A percentile compares a stretch with the other conserved stretches of the same genome.
Conservation (phyloP, 2,113 vertebrate species). For the Chionodraco myersi region DNA sequence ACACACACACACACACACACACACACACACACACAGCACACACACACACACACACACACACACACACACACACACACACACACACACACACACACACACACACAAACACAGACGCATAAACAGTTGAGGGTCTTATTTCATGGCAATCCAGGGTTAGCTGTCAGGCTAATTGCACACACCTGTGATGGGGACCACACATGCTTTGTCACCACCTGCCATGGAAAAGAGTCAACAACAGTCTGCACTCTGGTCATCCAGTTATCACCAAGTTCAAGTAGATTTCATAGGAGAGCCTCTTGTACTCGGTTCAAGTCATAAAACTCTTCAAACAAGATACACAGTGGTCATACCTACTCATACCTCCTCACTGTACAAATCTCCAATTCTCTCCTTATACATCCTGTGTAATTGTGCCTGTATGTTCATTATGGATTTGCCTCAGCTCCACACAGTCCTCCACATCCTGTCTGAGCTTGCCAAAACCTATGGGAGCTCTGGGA, state of each 20-base stretch:
- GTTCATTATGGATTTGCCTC: conserved; percentile 33
- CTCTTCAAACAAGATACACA: background rate
- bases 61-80: conserved; percentile 9
- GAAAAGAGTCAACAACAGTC: conserved; percentile 54
- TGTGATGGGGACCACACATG: conserved; percentile 80
- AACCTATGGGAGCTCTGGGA: conserved; percentile 41
- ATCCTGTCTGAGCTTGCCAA: conserved; percentile 37
- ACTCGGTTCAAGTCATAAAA: conserved; percentile 2
- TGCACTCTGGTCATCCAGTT: conserved; percentile 44
- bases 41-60: conserved; percentile 36
- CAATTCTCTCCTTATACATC: background rate
- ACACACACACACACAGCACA: conserved; percentile 3
- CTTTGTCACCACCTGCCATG: conserved; percentile 79
- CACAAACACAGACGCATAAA: conserved; percentile 46
- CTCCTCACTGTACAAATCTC: background rate
- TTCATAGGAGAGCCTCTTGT: conserved; percentile 14
- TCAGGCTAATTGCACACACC: conserved; percentile 82
- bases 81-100: conserved; percentile 12
- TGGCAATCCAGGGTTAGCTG: conserved; percentile 72
- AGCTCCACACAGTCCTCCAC: conserved; percentile 14
- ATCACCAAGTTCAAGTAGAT: conserved; percentile 48
- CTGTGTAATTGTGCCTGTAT: background rate
- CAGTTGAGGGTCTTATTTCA: conserved; percentile 76
- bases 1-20: conserved; percentile 22
- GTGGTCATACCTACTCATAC: background rate